phyloP scores from a whole-genome alignment of 2,113 vertebrate species.

The Nothoprocta perdicaria region DNA sequence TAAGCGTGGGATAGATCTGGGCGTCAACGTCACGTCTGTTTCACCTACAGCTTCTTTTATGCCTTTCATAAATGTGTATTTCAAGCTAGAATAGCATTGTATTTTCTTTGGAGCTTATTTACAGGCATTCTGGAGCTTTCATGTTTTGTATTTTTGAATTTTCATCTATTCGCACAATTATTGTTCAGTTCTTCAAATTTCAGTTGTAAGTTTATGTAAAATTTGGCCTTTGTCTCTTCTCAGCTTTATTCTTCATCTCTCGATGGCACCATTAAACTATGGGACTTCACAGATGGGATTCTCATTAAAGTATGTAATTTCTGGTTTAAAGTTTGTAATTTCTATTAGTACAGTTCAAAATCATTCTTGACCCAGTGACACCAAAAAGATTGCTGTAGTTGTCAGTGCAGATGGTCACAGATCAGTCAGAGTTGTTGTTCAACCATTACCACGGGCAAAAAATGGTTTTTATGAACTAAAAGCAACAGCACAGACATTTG shows the following conservation, averaged over 20 bases:
- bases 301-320: constrained; percentile 89
- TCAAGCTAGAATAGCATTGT: background rate
- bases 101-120: background rate
- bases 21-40: background rate
- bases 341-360: background rate
- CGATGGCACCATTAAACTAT: constrained; percentile 93
- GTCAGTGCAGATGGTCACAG: background rate
- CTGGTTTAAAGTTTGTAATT: background rate
- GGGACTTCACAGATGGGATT: constrained; percentile 95
- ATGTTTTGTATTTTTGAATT: background rate
- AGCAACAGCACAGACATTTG: background rate
- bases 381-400: background rate
- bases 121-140: background rate
- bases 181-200: background rate
- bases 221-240: background rate
- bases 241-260: constrained; percentile 90
- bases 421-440: background rate
- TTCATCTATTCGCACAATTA: fast-evolving
- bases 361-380: background rate
- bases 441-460: background rate
- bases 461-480: fast-evolving
- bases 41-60: background rate
- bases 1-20: fast-evolving
- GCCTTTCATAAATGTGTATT: fast-evolving
- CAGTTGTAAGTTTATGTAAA: background rate